phyloP scores from a whole-genome alignment of 1,140 invertebrate species.

The Proales similis region DNA sequence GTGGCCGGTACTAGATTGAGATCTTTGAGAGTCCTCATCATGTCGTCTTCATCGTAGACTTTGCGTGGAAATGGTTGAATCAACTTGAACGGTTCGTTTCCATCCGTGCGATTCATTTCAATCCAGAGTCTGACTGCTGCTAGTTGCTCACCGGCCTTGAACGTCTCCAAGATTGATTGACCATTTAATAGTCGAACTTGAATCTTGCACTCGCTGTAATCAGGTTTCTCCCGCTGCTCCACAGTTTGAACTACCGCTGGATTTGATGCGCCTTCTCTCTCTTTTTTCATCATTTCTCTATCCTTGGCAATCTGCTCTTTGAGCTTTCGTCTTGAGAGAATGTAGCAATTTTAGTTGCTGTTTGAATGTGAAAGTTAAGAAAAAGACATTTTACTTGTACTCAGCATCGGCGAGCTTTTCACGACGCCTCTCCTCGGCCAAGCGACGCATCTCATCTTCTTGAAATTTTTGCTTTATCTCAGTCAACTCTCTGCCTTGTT shows the following conservation, averaged over 20 bases:
- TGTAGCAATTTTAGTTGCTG: background rate
- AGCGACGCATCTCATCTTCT: slow-evolving; percentile 32
- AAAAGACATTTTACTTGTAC: slow-evolving; percentile 13
- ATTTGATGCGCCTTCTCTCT: background rate
- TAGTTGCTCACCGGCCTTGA: slow-evolving; percentile 7
- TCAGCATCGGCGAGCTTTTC: slow-evolving; percentile 35
- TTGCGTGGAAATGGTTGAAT: slow-evolving; percentile 35
- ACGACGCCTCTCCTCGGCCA: slow-evolving; percentile 12
- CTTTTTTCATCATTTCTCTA: slow-evolving; percentile 31
- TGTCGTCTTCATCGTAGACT: slow-evolving; percentile 27
- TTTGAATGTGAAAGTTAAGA: too few species aligned
- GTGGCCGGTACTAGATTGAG: slow-evolving; percentile 27
- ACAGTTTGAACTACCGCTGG: background rate
- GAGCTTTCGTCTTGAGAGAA: slow-evolving; percentile 12
- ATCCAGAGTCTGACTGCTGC: slow-evolving; percentile 23
- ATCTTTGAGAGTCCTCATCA: slow-evolving; percentile 17
- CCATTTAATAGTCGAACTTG: slow-evolving; percentile 34
- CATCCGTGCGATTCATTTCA: slow-evolving; percentile 24
- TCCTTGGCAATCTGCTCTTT: slow-evolving; percentile 33
- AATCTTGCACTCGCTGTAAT: slow-evolving; percentile 29
- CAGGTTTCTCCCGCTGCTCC: background rate
- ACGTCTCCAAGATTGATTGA: background rate
- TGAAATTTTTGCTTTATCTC: slow-evolving; percentile 37
- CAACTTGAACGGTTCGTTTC: slow-evolving; percentile 9
- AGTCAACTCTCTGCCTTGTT: slow-evolving; percentile 17